Evolutionary conservation across 2,888 invertebrate species (phyloP), one percentile per base, ranked within the genome.

Genomic region (Acrobasis repandana): DNA sequence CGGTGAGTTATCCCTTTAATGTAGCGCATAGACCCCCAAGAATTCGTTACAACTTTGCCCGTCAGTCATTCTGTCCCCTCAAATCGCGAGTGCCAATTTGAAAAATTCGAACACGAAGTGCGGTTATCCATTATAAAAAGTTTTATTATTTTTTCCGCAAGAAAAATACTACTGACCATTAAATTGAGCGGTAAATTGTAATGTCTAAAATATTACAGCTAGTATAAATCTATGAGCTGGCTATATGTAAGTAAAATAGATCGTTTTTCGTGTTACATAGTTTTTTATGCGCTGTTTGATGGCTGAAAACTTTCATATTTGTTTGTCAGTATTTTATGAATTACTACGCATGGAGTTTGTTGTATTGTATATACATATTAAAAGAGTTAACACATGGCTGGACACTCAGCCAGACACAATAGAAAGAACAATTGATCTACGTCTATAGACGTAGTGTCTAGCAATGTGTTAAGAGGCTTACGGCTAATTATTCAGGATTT

Each of bases 1-100:
- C 70, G 65, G 69, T 63, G 72, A 78, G 75, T 74, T 77, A 80
- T 79, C 72, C 75, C 73, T 81, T 77, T 75, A 75, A 74, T 75
- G 71, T 73, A 74, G 70, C 70, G 62, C 43, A 61, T 63, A 62
- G 63, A 65, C 68, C 71, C 64, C 68, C 63, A 68, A 69, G 72
- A 79, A 79, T 78, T 78, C 75, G 69, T 78, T 71, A 69, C 66
- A 72, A 75, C 69, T 69, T 75, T 75, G 67, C 54, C 65, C 67
- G 71, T 76, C 72, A 71, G 70, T 78, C 71, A 74, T 72, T 67
- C 68, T 66, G 64, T 64, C 70, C 66, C 51, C 56, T 68, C 64
- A 70, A 73, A 72, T 76, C 63, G 62, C 65, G 67, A 66, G 66
- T 61, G 68, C 64, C 61, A 74, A 76, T 71, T 73, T 67, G 65